Base-by-base conservation (phyloP, 2,113 vertebrate genomes). In the Hippocampus mohnikei region DNA sequence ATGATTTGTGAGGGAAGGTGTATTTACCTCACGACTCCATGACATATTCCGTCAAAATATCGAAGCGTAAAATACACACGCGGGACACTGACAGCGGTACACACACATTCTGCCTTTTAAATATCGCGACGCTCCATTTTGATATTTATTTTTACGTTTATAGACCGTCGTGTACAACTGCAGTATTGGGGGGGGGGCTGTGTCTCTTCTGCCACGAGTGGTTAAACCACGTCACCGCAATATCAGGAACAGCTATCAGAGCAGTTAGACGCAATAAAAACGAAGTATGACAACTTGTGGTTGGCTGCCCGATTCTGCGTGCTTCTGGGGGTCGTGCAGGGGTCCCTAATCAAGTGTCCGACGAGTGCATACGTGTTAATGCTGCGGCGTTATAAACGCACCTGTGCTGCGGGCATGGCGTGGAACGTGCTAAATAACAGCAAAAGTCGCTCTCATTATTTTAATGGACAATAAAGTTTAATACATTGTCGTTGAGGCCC, bases 381-480 rank as follows among this genome's bases (percentile, higher is more conserved):
- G 42, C 16, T n/a, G 52, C 52, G 20, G 37, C 21, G 21, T 64
- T 41, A 2, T 64, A 18, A 27, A 27, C 42, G 46, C 74, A 77
- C 78, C 67, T 81, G 78, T 15, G n/a, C 64, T 67, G 60, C 33
- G 13, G 73, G 70, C 5, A 33, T 1, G 61, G 78, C 78, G 80
- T 80, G 15, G 83, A 81, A 82, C 67, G 69, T 33, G 77, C 70
- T 72, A 77, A 88, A 87, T 88, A 87, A 83, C 81, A 79, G 48
- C 70, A 81, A 82, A 85, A 74, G 79, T 76, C 71, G 67, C 42
- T 75, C 87, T 88, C 80, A 87, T 89, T 88, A 86, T 88, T 83
- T 82, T 78, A 88, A 87, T 87, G 83, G 88, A 85, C 87, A 75
- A 84, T 87, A 88, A 89, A 86, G 66, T 89, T 85, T 88, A 79